Base-by-base conservation (phyloP, 2,113 vertebrate genomes). In the Spermophilus dauricus region DNA sequence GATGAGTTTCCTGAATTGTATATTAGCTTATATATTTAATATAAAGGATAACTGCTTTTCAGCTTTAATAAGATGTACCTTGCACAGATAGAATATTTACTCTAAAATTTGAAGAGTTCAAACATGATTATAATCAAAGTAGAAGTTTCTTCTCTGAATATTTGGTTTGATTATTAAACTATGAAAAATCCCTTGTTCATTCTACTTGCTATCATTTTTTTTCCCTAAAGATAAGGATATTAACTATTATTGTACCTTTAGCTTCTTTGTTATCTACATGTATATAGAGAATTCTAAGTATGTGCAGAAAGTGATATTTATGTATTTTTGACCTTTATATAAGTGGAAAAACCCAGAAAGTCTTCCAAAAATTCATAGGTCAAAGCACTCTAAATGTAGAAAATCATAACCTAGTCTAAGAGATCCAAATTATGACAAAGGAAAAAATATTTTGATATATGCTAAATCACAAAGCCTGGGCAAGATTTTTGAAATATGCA, bases 91-190 rank as follows among this genome's bases (percentile, higher is more conserved):
- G 34, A 6, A 45, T 72, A 67, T 34, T 84, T 91, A 14, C 24
- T 88, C 18, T 91, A 72, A 93, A 84, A 76, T 76, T 81, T n/a
- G 78, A 95, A 86, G 48, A 72, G 5, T 58, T 37, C 45, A 61
- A 63, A 77, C 75, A 76, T 76, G 16, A 96, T 86, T 94, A 85
- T 37, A 94, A 42, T 80, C 56, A 86, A 69, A 34, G 37, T 32
- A 85, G 20, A 80, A 73, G 42, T 4, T 72, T 63, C 42, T 6
- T 56, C 37, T 72, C 45, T 61, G 92, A 94, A 96, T 75, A 89
- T 91, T 94, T 89, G 72, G 92, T 92, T 75, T 92, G 63, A 73
- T 97, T 92, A 89, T 39, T 96, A 72, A 96, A 81, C 48, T 12
- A 10, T 87, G 65, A 75, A 92, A 94, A 56, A 78, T n/a, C 67